These are phyloP conservation scores for Noctuana brunneofusca DNA, from an alignment of 2,888 invertebrate genomes.

Conservation along the genomic window DNA sequence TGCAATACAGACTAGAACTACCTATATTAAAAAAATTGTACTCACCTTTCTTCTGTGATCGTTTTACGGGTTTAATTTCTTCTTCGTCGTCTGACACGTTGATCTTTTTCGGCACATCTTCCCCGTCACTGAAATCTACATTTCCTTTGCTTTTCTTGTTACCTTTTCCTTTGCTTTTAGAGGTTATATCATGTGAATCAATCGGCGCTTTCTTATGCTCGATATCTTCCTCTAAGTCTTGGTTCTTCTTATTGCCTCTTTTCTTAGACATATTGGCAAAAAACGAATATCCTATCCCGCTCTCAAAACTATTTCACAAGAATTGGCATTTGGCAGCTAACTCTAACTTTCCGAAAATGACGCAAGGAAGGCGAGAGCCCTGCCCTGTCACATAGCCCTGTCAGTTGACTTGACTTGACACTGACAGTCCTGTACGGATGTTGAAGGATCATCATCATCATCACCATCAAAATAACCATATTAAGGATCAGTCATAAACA, in stretches of 20 bases:
- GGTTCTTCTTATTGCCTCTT: constrained; percentile 82
- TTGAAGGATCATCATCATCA: no score
- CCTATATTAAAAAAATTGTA: not conserved
- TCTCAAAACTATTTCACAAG: constrained; percentile 8
- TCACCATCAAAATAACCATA: no score
- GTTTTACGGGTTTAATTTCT: constrained; percentile 67
- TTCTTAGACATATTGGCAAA: constrained; percentile 81
- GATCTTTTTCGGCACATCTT: constrained; percentile 51
- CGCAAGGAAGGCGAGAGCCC: no score
- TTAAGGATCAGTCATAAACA: no score
- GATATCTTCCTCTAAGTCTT: constrained; percentile 80
- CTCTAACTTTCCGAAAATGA: no score
- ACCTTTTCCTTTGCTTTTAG: constrained; percentile 76
- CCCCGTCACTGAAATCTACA: constrained; percentile 74
- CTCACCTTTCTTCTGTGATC: constrained; percentile 80
- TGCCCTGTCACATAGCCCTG: no score
- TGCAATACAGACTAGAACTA: no score
- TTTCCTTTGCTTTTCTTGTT: constrained; percentile 77
- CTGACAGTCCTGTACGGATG: no score
- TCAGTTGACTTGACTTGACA: no score
- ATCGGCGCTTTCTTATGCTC: constrained; percentile 64
- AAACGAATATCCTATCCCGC: not conserved
- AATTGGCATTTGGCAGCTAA: not conserved
- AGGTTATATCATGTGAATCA: constrained; percentile 74
- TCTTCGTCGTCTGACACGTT: constrained; percentile 72